These are phyloP conservation scores for Chloroceryle amazona DNA, from an alignment of 2,797 vertebrate species.

Conservation along the genomic window DNA sequence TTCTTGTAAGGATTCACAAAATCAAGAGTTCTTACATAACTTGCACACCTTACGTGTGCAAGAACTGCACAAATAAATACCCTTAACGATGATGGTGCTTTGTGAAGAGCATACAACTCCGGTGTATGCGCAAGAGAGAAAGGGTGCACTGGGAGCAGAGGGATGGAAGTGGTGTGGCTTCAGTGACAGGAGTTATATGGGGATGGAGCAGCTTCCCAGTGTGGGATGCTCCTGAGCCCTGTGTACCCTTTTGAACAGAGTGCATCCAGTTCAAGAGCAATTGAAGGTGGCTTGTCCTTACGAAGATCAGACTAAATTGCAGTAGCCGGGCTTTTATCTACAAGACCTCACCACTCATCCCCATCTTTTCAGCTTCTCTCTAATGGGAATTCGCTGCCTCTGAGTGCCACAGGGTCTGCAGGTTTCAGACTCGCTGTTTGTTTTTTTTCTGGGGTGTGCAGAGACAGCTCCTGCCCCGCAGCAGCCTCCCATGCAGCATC, in stretches of 20 bases:
- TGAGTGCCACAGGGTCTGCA: fast-evolving
- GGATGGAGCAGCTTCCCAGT: not conserved
- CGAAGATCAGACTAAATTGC: not conserved
- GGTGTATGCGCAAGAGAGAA: fast-evolving
- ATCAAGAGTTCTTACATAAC: not conserved
- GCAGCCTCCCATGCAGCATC: fast-evolving
- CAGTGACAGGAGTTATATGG: not conserved
- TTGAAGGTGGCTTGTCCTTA: not conserved
- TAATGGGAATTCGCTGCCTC: not conserved
- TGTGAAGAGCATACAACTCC: not conserved
- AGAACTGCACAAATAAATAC: not conserved
- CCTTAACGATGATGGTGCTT: fast-evolving
- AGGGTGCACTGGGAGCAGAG: not conserved
- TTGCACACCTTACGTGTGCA: not conserved
- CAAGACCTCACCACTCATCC: not conserved
- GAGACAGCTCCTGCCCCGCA: not conserved
- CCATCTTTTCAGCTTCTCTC: not conserved
- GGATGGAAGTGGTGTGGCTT: not conserved
- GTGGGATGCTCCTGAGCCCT: not conserved
- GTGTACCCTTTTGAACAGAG: not conserved
- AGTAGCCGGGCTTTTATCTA: not conserved
- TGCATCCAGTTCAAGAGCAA: not conserved
- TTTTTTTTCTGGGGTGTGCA: not conserved
- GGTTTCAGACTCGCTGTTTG: fast-evolving
- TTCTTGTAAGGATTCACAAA: not conserved